Evolutionary conservation across 1,140 invertebrate genomes (phyloP).

Genomic region (Drosophila ogumai): DNA sequence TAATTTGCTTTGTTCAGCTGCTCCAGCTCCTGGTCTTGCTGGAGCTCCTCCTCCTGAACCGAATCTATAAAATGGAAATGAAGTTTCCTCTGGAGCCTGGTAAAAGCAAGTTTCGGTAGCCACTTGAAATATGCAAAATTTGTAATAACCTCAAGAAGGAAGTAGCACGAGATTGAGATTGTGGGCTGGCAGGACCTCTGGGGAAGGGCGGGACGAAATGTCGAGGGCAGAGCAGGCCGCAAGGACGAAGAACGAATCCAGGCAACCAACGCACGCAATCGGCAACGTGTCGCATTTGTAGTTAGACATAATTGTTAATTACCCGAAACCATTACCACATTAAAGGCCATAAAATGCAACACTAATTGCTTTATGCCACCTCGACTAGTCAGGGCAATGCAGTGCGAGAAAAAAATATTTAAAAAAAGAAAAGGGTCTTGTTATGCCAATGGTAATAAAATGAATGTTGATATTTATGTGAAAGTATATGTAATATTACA

Average conservation of each 20-base stretch:
- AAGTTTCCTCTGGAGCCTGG: constrained; percentile 37
- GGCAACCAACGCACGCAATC: constrained; percentile 64
- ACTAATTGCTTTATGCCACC: constrained; percentile 80
- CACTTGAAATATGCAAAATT: constrained; percentile 78
- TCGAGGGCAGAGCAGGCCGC: background rate
- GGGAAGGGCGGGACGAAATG: background rate
- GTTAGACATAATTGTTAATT: constrained; percentile 83
- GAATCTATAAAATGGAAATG: constrained; percentile 50
- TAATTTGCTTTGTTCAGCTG: constrained; percentile 66
- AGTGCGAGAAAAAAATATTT: constrained; percentile 10
- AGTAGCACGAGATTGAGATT: constrained; percentile 32
- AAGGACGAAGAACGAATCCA: constrained; percentile 20
- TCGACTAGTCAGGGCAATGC: constrained; percentile 23
- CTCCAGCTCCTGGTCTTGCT: constrained; percentile 1
- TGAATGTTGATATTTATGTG: too few species aligned
- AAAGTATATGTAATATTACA: too few species aligned
- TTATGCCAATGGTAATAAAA: too few species aligned
- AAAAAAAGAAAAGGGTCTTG: too few species aligned
- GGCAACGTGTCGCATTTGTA: constrained; percentile 82
- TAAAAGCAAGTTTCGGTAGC: constrained; percentile 38
- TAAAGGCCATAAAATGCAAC: constrained; percentile 83
- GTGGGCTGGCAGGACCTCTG: constrained; percentile 15
- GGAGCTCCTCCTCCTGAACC: constrained; percentile 1
- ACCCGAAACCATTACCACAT: constrained; percentile 83
- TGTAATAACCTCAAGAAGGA: constrained; percentile 69